Percentiles rank a stretch among this genome's conserved stretches.
Evolutionary conservation across 2,888 invertebrate species (phyloP).

Genomic region (Amorpha juglandis): DNA sequence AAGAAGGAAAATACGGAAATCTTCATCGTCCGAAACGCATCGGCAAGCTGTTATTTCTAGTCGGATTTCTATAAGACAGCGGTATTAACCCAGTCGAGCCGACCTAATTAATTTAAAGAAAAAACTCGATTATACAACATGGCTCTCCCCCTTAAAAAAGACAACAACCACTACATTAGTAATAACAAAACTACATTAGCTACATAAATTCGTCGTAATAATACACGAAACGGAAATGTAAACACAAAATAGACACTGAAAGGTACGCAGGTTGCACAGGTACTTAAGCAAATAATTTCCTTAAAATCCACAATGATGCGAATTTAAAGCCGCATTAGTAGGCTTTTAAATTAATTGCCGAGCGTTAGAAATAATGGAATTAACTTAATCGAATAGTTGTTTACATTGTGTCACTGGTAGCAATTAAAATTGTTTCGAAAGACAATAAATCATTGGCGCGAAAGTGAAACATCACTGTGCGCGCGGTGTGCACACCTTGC

Average conservation of each 20-base stretch:
- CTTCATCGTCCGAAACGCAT: too few relatives aligned
- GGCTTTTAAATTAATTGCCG: slow-evolving; percentile 77
- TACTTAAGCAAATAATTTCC: slow-evolving; percentile 15
- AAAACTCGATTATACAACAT: too few relatives aligned
- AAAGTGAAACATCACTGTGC: slow-evolving; percentile 82
- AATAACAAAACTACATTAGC: too few relatives aligned
- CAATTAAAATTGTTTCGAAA: slow-evolving; percentile 83
- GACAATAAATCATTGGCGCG: slow-evolving; percentile 81
- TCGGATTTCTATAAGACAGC: too few relatives aligned
- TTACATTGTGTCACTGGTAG: slow-evolving; percentile 82
- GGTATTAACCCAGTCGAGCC: too few relatives aligned
- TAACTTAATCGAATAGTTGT: slow-evolving; percentile 84
- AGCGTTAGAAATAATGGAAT: slow-evolving; percentile 73
- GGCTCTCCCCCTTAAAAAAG: too few relatives aligned
- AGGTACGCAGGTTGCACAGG: not conserved
- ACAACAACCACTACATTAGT: too few relatives aligned
- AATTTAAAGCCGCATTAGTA: slow-evolving; percentile 52
- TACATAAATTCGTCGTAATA: too few relatives aligned
- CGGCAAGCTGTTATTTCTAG: too few relatives aligned
- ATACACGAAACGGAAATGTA: too few relatives aligned
- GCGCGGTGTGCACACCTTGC: slow-evolving; percentile 76
- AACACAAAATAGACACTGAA: not conserved
- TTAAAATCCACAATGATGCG: slow-evolving; percentile 25
- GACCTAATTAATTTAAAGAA: too few relatives aligned
- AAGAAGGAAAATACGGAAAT: too few relatives aligned